Evolutionary conservation across 2,113 vertebrate genomes (phyloP), one percentile per base, ranked within the genome.

Genomic region (Malurus cyaneus): DNA sequence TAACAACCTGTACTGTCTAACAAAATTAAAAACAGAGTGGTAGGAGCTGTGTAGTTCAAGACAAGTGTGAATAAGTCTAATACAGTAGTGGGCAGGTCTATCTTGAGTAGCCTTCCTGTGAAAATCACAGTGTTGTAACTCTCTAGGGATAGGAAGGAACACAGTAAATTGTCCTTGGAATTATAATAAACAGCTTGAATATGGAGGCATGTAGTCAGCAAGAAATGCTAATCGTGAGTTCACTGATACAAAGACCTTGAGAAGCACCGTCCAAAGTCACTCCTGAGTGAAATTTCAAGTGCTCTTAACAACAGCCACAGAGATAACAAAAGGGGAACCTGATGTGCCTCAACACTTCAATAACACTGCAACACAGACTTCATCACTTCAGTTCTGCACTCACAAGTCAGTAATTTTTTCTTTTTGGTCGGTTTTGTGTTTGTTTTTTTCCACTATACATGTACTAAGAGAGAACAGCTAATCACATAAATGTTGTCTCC

Each of bases 381-480:
- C 14, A 91, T 34, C 18, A 21, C 8, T 77, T 77, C 54, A 73
- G 46, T 44, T 69, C 72, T 89, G 49, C 64, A 41, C 19, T 66
- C 9, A 0, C 11, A 60, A 44, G 2, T 53, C 54, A 24, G 2
- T 47, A 0, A 2, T 20, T 57, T 61, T 31, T 50, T 26, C 1
- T 14, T 31, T 24, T 12, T 64, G 13, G 20, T n/a, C 73, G 7
- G 3, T 29, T 46, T 66, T 44, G 12, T 28, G 26, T 14, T 80
- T 31, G 9, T 0, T 25, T 65, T 65, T 60, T 32, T 19, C 18
- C 41, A 10, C 21, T 49, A 57, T 14, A 54, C 14, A 69, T 21
- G 32, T 32, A 28, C 53, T 61, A 46, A 72, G 19, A 65, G 18
- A 77, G 19, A 66, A 57, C 18, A 89, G 84, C 19, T 57, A 23